phyloP scores from a whole-genome alignment of 2,113 vertebrate species.

The Hystrix brachyura region DNA sequence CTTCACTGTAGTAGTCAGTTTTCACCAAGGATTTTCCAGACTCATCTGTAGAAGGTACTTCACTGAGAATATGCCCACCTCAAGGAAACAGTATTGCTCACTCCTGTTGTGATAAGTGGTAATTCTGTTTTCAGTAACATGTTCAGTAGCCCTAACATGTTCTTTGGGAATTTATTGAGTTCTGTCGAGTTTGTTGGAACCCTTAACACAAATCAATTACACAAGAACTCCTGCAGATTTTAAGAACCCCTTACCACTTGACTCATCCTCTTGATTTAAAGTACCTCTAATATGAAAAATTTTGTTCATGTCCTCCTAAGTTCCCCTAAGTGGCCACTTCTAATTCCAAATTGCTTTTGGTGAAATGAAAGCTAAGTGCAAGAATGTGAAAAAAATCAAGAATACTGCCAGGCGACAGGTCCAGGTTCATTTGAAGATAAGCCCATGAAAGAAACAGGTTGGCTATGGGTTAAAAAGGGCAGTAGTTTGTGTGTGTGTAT shows the following conservation, averaged over 20 bases:
- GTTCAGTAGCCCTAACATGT: too few relatives aligned
- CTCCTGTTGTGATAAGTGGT: background rate
- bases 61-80: background rate
- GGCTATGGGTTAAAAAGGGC: background rate
- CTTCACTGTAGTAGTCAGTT: background rate
- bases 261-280: background rate
- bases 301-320: background rate
- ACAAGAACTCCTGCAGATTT: background rate
- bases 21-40: conserved; percentile 6
- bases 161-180: background rate
- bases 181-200: background rate
- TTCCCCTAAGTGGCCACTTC: background rate
- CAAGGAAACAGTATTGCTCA: background rate
- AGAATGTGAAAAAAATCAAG: background rate
- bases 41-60: background rate
- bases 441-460: background rate
- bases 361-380: background rate
- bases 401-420: background rate
- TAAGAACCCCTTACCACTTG: background rate
- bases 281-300: background rate
- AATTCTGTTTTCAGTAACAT: background rate
- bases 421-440: background rate
- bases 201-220: background rate
- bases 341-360: background rate
- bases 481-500: background rate